phyloP scores from a whole-genome alignment of 2,888 invertebrate genomes.

The Diarsia mendica region DNA sequence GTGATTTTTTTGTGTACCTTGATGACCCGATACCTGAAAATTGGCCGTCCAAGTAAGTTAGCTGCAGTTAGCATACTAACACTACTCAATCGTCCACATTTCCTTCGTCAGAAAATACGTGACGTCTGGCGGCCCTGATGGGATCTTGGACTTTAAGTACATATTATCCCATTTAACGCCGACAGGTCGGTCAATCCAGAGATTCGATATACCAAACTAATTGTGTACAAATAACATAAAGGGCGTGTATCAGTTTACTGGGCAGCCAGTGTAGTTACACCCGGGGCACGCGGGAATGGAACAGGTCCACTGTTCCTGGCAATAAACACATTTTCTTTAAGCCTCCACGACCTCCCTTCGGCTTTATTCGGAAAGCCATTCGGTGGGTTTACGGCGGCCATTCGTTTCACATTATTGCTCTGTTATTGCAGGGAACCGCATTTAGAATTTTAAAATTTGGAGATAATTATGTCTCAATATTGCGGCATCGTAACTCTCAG shows the following conservation, averaged over 20 bases:
- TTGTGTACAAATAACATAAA: slow-evolving; percentile 70
- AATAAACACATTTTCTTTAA: slow-evolving; percentile 81
- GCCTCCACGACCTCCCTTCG: slow-evolving; percentile 74
- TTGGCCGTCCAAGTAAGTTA: too few species aligned
- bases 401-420: slow-evolving; percentile 83
- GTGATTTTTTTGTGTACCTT: too few species aligned
- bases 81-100: too few species aligned
- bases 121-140: too few species aligned
- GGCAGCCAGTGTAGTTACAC: slow-evolving; percentile 64
- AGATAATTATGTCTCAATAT: slow-evolving; percentile 61
- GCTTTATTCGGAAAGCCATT: slow-evolving; percentile 83
- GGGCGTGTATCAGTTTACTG: slow-evolving; percentile 70
- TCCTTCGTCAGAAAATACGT: too few species aligned
- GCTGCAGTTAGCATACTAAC: too few species aligned
- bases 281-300: slow-evolving; percentile 24
- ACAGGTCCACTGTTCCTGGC: slow-evolving; percentile 67
- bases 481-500: slow-evolving; percentile 39
- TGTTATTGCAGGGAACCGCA: slow-evolving; percentile 78
- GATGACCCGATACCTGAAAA: too few species aligned
- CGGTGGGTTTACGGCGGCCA: slow-evolving; percentile 79
- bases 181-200: slow-evolving; percentile 71
- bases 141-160: too few species aligned
- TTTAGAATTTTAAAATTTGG: slow-evolving; percentile 75
- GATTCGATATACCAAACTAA: slow-evolving; percentile 58
- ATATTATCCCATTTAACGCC: slow-evolving; percentile 14